These are phyloP conservation scores for Pantelozetes paolii DNA, from an alignment of 2,888 invertebrate genomes.

Conservation along the genomic window DNA sequence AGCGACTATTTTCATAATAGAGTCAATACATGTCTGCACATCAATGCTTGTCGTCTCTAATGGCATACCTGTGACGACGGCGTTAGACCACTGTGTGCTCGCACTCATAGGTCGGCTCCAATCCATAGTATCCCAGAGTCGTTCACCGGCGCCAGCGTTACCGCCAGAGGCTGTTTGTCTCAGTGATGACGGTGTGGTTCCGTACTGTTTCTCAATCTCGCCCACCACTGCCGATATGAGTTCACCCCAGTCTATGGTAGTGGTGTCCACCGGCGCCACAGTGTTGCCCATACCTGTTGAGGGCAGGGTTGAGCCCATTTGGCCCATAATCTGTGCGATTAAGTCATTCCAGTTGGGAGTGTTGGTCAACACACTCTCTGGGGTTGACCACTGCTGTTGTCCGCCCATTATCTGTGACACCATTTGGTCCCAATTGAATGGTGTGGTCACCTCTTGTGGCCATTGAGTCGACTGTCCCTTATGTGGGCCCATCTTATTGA, in stretches of 20 bases:
- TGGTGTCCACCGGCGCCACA: neutral
- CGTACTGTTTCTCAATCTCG: constrained; percentile 19
- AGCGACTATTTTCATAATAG: constrained; percentile 13
- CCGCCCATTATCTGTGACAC: neutral
- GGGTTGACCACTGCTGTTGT: neutral
- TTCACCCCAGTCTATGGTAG: constrained; percentile 26
- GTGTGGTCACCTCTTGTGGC: neutral
- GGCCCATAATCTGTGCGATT: constrained; percentile 37
- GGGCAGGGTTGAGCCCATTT: neutral
- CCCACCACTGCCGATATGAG: constrained; percentile 21
- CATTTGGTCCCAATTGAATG: constrained; percentile 34
- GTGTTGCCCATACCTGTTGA: neutral
- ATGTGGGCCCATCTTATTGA: constrained; percentile 2
- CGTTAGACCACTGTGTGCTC: neutral
- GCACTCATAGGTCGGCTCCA: neutral
- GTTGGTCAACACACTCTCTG: neutral
- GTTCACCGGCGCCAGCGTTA: neutral
- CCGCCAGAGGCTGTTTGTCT: neutral
- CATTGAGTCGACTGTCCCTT: neutral
- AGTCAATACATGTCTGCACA: constrained; percentile 20
- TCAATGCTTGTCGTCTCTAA: neutral
- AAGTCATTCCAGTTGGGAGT: constrained; percentile 29
- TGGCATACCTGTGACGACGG: neutral
- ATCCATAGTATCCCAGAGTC: neutral
- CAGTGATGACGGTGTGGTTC: neutral